phyloP scores from a whole-genome alignment of 2,888 invertebrate genomes.

The Notodonta ziczac region DNA sequence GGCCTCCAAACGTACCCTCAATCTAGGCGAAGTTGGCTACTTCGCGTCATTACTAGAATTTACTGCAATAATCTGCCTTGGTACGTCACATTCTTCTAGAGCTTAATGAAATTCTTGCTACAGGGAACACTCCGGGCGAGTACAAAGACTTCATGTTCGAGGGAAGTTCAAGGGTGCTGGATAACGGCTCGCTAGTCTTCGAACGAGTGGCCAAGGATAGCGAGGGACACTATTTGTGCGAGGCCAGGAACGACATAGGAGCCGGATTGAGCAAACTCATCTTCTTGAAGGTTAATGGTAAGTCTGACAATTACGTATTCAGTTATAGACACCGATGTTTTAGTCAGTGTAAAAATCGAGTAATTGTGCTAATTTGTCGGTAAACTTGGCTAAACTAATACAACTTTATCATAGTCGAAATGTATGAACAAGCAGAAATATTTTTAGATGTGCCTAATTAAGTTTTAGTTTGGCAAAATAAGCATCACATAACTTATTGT shows the following conservation, averaged over 20 bases:
- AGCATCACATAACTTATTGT: too few relatives aligned
- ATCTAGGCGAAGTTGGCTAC: constrained; percentile 41
- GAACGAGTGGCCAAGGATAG: constrained; percentile 93
- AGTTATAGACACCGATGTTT: too few relatives aligned
- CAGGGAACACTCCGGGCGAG: constrained; percentile 88
- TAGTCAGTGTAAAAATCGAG: too few relatives aligned
- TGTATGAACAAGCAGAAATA: too few relatives aligned
- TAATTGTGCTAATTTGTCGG: too few relatives aligned
- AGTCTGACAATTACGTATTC: constrained; percentile 48
- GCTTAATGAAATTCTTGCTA: constrained; percentile 31
- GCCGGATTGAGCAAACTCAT: constrained; percentile 96
- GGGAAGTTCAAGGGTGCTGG: constrained; percentile 89
- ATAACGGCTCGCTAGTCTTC: constrained; percentile 93
- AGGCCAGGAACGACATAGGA: constrained; percentile 96
- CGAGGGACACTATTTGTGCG: constrained; percentile 96
- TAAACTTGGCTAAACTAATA: too few relatives aligned
- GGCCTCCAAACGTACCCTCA: not conserved
- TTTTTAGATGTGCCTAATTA: too few relatives aligned
- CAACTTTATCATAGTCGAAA: too few relatives aligned
- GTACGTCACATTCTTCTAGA: constrained; percentile 19
- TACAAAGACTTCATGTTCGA: constrained; percentile 93
- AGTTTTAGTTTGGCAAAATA: too few relatives aligned
- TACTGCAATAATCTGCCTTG: constrained; percentile 7
- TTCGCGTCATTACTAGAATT: constrained; percentile 30
- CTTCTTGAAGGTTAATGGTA: constrained; percentile 95